These are phyloP conservation scores for Odontocolon sp. DNA, from an alignment of 2,888 invertebrate genomes.

Conservation along the genomic window DNA sequence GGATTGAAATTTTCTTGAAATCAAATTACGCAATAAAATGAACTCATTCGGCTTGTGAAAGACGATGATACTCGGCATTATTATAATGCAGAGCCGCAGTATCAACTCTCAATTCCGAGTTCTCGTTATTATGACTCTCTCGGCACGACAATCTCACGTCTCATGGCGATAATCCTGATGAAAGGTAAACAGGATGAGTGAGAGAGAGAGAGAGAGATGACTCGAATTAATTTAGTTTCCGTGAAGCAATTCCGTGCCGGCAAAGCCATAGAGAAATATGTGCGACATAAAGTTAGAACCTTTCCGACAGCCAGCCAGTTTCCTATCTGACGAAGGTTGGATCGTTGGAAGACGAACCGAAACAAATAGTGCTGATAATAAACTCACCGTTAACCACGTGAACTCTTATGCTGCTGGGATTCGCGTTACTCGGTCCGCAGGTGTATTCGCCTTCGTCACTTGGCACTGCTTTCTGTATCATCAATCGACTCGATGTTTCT, in stretches of 20 bases:
- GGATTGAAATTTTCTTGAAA: slow-evolving; percentile 64
- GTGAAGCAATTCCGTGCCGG: slow-evolving; percentile 9
- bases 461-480: slow-evolving; percentile 80
- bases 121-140: slow-evolving; percentile 8
- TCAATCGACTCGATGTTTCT: slow-evolving; percentile 81
- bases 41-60: background rate
- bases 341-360: no score
- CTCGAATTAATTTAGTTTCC: slow-evolving; percentile 51
- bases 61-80: background rate
- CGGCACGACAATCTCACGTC: slow-evolving; percentile 18
- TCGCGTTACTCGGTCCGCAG: slow-evolving; percentile 82
- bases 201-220: slow-evolving; percentile 3
- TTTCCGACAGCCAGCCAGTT: no score
- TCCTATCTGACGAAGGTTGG: no score
- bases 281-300: slow-evolving; percentile 29
- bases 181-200: slow-evolving; percentile 53
- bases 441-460: slow-evolving; percentile 81
- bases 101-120: slow-evolving; percentile 32
- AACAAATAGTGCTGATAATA: no score
- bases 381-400: slow-evolving; percentile 91
- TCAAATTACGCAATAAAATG: no score
- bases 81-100: slow-evolving; percentile 3
- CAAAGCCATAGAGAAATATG: slow-evolving; percentile 18
- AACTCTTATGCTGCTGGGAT: slow-evolving; percentile 91
- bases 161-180: slow-evolving; percentile 57